Evolutionary conservation across 2,888 invertebrate genomes (phyloP).

Genomic region (Pyrrhia umbra): DNA sequence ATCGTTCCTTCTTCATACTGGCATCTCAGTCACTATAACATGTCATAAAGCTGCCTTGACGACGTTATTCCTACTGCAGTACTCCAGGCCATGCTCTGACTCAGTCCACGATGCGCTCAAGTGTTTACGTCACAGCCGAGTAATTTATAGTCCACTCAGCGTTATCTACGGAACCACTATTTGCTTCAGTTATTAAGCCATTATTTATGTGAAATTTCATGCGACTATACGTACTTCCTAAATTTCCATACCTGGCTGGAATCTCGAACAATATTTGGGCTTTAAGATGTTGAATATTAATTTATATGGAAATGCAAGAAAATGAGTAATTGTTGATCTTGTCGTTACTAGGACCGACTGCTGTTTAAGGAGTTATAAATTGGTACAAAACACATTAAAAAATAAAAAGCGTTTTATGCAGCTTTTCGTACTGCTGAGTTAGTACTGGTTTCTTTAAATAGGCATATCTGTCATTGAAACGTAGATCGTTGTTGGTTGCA

Average conservation of each 20-base stretch:
- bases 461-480: too few species aligned
- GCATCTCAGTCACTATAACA: not conserved
- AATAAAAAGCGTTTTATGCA: too few species aligned
- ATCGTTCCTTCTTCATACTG: not conserved
- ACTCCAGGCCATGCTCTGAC: constrained; percentile 17
- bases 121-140: constrained; percentile 9
- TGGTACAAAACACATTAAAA: too few species aligned
- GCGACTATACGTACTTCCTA: not conserved
- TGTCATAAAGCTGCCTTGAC: not conserved
- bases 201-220: constrained; percentile 20
- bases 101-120: constrained; percentile 8
- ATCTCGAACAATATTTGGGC: not conserved
- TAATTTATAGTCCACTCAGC: constrained; percentile 34
- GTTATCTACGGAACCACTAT: constrained; percentile 37
- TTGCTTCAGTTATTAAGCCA: constrained; percentile 19
- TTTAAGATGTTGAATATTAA: not conserved
- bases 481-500: too few species aligned
- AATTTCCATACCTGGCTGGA: not conserved
- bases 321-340: not conserved
- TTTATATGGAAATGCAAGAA: not conserved
- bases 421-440: too few species aligned
- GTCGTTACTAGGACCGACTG: too few species aligned
- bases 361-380: too few species aligned
- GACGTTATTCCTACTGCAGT: not conserved
- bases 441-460: too few species aligned